Base-by-base conservation (phyloP, 64 coral and sea anemone species). In the Stylophora pistillata region DNA sequence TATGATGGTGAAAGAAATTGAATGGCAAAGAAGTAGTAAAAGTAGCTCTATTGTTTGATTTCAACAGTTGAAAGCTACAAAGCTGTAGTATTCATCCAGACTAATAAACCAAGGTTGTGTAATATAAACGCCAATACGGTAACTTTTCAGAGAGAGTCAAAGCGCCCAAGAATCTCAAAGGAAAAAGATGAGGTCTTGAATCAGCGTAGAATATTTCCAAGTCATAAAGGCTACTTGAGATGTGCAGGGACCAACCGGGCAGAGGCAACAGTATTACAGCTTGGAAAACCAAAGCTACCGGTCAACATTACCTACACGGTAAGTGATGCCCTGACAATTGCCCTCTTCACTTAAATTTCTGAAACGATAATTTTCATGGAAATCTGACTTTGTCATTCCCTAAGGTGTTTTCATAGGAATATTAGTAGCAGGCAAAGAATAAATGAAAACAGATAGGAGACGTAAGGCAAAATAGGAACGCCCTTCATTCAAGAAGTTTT, bases 301-400 rank as follows among this genome's bases (percentile, higher is more conserved):
- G 62, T 14, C 34, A 84, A 54, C n/a, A 84, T 84, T n/a, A 69
- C 80, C 16, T 84, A 84, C 62, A 84, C 62, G 2, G 80, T 68
- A 21, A 70, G 80, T 70, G 12, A 4, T 6, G 53, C 4, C n/a
- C 23, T 21, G 26, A 12, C 11, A 10, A 7, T 47, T 47, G 37
- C 37, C 37, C 37, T 7, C 7, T n/a, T n/a, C n/a, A n/a, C n/a
- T 47, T 47, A 7, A 47, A 47, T 47, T 47, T 47, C 7, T 7
- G 3, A 47, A 47, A 7, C 3, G 37, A 26, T 5, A 15, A 29
- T 5, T 28, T 59, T 29, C 21, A 59, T 5, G 26, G 25, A 15
- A 79, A 9, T 79, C 23, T 10, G 56, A 17, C 4, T 74, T 13
- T 31, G 72, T 16, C 13, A 29, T 30, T 79, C 30, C 25, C 5